Percentiles rank a stretch among this genome's conserved stretches.
These are phyloP conservation scores for Pristionchus mayeri DNA, from an alignment of 2,888 invertebrate species.

Conservation along the genomic window DNA sequence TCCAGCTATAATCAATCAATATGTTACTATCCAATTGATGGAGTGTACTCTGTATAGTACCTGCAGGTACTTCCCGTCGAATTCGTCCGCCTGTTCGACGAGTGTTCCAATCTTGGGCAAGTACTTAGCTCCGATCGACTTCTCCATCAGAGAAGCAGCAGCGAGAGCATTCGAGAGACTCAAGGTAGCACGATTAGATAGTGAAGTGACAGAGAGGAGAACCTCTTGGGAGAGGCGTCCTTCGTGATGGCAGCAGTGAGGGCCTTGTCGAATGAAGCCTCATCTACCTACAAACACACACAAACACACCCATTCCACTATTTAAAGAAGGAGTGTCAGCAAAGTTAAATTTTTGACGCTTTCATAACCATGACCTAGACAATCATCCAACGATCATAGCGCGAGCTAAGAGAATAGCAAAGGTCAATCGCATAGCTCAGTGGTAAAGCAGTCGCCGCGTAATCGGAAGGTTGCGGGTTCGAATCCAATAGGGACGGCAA, in stretches of 20 bases:
- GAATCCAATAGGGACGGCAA: no score
- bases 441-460: no score
- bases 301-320: neutral
- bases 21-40: neutral
- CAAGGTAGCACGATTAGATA: neutral
- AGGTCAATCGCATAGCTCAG: no score
- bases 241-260: constrained; percentile 48
- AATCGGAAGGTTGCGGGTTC: no score
- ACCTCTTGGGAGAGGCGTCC: constrained; percentile 48
- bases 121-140: constrained; percentile 50
- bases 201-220: no score
- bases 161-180: constrained; percentile 47
- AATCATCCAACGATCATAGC: no score
- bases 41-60: constrained; percentile 66
- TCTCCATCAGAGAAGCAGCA: constrained; percentile 51
- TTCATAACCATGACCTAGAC: no score
- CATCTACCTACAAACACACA: constrained; percentile 41
- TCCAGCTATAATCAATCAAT: constrained; percentile 54
- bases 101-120: constrained; percentile 83
- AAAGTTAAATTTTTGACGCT: no score
- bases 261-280: constrained; percentile 51
- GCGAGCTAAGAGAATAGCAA: no score
- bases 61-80: constrained; percentile 85
- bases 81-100: constrained; percentile 95
- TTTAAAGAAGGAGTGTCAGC: neutral